These are phyloP conservation scores for Parazoanthus darwini DNA, from an alignment of 92 coral and sea anemone species.

Conservation along the genomic window DNA sequence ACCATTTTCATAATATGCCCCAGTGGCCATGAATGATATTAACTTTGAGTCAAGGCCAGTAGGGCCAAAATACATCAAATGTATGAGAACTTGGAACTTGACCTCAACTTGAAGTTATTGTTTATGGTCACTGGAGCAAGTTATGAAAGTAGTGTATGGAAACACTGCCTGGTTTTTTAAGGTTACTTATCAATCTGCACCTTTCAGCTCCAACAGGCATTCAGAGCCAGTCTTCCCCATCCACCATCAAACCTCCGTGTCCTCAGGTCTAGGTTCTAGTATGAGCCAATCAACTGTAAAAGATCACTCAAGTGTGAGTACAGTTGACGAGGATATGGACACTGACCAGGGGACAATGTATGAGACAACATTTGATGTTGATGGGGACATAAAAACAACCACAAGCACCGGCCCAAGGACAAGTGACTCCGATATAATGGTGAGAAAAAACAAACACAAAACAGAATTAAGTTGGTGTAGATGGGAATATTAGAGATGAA, in stretches of 20 bases:
- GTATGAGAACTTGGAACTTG: too few relatives aligned
- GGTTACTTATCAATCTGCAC: background rate
- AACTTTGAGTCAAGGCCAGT: too few relatives aligned
- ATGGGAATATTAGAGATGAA: too few relatives aligned
- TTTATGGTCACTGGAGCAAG: too few relatives aligned
- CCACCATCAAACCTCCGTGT: slow-evolving; percentile 32
- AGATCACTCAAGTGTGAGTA: slow-evolving; percentile 44
- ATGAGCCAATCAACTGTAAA: slow-evolving; percentile 22
- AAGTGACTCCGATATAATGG: slow-evolving; percentile 38
- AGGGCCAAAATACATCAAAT: too few relatives aligned
- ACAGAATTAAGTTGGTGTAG: too few relatives aligned
- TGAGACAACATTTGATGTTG: slow-evolving; percentile 88
- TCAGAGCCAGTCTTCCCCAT: slow-evolving; percentile 39
- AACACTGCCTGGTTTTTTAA: too few relatives aligned
- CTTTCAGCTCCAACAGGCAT: slow-evolving; percentile 33
- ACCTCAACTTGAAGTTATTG: too few relatives aligned
- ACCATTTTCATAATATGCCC: too few relatives aligned
- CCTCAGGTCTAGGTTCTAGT: slow-evolving; percentile 25
- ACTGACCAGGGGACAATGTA: slow-evolving; percentile 65
- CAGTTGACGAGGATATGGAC: slow-evolving; percentile 33
- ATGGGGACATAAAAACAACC: slow-evolving; percentile 74
- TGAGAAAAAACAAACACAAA: background rate
- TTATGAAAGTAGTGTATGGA: too few relatives aligned
- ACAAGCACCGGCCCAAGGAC: slow-evolving; percentile 44
- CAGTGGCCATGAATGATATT: too few relatives aligned